Percentiles rank a stretch among this genome's conserved stretches.
Evolutionary conservation across 2,797 vertebrate genomes (phyloP).

Genomic region (Tangara arthus): DNA sequence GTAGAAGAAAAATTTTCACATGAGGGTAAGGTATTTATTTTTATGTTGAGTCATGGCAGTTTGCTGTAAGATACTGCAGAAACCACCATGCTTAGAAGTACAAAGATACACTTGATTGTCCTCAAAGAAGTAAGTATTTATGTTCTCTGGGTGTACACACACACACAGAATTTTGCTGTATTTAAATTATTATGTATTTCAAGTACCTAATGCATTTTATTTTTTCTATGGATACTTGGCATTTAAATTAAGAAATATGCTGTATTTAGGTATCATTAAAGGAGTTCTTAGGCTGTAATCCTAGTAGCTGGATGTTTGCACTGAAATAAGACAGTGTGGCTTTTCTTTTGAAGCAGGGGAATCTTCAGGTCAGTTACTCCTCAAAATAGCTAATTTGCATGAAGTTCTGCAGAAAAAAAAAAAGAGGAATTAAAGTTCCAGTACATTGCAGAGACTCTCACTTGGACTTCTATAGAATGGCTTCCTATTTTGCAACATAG

Average conservation of each 20-base stretch:
- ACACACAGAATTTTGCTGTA: background rate
- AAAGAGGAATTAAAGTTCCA: background rate
- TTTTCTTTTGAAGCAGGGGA: background rate
- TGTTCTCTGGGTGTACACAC: background rate
- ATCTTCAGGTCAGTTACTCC: background rate
- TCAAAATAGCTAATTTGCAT: background rate
- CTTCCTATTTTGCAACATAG: background rate
- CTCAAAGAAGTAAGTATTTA: background rate
- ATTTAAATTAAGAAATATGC: background rate
- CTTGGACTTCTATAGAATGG: rapidly evolving
- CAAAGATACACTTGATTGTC: background rate
- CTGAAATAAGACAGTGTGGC: background rate
- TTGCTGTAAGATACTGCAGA: background rate
- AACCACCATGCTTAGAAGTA: background rate
- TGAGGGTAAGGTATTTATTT: background rate
- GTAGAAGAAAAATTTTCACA: background rate
- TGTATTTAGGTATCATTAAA: background rate
- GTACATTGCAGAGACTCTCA: rapidly evolving
- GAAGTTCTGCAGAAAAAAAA: background rate
- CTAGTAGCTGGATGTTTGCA: background rate
- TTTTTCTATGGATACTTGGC: background rate
- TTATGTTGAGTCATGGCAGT: background rate
- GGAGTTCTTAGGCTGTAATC: background rate
- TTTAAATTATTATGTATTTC: background rate
- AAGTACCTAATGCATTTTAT: background rate